A percentile compares a stretch with the other conserved stretches of the same genome.
Evolutionary conservation across 1,140 invertebrate species (phyloP).

Genomic region (Teleopsis dalmanni): DNA sequence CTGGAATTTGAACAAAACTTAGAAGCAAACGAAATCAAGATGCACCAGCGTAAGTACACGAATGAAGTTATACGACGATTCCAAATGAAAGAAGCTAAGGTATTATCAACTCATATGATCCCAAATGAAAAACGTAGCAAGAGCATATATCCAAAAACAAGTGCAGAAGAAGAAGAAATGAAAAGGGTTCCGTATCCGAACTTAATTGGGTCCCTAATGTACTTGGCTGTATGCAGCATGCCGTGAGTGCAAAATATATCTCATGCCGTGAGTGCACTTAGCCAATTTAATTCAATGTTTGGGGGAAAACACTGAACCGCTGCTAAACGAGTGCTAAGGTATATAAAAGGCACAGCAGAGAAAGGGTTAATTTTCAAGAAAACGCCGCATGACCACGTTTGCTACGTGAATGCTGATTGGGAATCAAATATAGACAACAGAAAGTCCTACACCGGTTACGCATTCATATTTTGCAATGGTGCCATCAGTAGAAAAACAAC

Average conservation of each 20-base stretch:
- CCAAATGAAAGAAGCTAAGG: not conserved
- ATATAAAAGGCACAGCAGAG: not conserved
- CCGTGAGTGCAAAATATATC: no score
- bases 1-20: not conserved
- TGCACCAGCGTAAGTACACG: not conserved
- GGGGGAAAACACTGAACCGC: not conserved
- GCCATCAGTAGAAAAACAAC: conserved; percentile 44
- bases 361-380: not conserved
- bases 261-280: no score
- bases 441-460: conserved; percentile 3
- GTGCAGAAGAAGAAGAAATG: not conserved
- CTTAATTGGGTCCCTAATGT: conserved; percentile 1
- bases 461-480: conserved; percentile 21
- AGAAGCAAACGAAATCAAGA: not conserved
- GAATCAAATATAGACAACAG: conserved; percentile 2
- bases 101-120: not conserved
- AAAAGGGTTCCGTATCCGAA: not conserved
- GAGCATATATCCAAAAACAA: not conserved
- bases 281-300: no score
- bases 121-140: not conserved
- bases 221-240: not conserved
- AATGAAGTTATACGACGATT: not conserved
- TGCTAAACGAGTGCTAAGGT: not conserved
- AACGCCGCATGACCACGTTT: not conserved
- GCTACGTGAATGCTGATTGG: not conserved